Conservation (phyloP, 2,113 vertebrate species). For the Lasiurus cinereus region DNA sequence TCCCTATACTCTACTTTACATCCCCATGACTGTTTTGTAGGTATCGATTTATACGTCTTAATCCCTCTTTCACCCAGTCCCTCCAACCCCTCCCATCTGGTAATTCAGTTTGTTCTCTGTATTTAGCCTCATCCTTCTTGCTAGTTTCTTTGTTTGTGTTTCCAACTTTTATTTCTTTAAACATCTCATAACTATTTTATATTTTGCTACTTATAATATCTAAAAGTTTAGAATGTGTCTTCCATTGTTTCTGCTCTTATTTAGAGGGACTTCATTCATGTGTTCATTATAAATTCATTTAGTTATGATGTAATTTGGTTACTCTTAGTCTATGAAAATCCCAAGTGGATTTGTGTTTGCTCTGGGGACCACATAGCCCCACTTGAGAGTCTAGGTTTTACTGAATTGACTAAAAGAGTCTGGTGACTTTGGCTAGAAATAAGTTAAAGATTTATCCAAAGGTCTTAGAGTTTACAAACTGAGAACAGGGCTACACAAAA, state of each 20-base stretch:
- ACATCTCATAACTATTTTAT: slow-evolving; percentile 22
- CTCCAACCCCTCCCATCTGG: not conserved
- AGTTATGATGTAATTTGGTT: not conserved
- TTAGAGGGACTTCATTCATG: not conserved
- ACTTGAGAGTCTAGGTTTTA: not conserved
- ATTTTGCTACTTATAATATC: not conserved
- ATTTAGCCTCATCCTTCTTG: not conserved
- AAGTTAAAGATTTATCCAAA: not conserved
- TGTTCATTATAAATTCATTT: not conserved
- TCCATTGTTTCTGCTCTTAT: not conserved
- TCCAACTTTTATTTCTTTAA: slow-evolving; percentile 36
- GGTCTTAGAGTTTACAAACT: not conserved
- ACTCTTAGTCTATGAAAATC: not conserved
- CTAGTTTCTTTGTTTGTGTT: slow-evolving; percentile 9
- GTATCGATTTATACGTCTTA: not conserved
- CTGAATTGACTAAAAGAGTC: not conserved
- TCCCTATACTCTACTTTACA: not conserved
- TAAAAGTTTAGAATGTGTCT: not conserved
- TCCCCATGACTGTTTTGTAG: not conserved
- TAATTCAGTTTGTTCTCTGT: not conserved
- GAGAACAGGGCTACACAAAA: not conserved
- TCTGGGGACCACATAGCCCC: not conserved
- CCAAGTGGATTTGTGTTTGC: not conserved
- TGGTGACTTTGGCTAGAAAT: not conserved
- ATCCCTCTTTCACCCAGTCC: not conserved